Evolutionary conservation across 2,888 invertebrate genomes (phyloP).

Genomic region (Yponomeuta cagnagella): DNA sequence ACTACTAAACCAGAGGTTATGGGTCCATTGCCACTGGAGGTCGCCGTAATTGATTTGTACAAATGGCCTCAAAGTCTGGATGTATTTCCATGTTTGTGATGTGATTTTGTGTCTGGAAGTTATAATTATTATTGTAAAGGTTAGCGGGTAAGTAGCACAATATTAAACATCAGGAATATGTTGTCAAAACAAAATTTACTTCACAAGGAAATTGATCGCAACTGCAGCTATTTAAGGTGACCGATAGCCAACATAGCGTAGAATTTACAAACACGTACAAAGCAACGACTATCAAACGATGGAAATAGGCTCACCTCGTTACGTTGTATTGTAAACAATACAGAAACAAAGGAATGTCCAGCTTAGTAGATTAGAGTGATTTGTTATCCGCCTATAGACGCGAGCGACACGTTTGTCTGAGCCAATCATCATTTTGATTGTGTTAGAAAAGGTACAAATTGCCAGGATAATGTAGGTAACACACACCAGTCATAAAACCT

Average conservation of each 20-base stretch:
- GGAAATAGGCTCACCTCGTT: slow-evolving; percentile 7
- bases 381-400: background rate
- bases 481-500: background rate
- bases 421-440: background rate
- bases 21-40: too few species aligned
- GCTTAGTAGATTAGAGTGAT: slow-evolving; percentile 5
- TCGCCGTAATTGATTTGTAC: too few species aligned
- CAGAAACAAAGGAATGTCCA: slow-evolving; percentile 11
- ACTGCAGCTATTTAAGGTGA: slow-evolving; percentile 17
- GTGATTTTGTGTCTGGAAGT: too few species aligned
- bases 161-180: slow-evolving; percentile 18
- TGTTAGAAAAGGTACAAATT: background rate
- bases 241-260: slow-evolving; percentile 16
- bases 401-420: background rate
- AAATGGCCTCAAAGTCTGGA: too few species aligned
- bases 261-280: slow-evolving; percentile 21
- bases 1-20: too few species aligned
- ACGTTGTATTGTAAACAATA: background rate
- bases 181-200: slow-evolving; percentile 25
- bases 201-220: slow-evolving; percentile 22
- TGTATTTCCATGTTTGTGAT: too few species aligned
- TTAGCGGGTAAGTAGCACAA: background rate
- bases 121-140: background rate
- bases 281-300: slow-evolving; percentile 9
- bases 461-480: background rate